These are phyloP conservation scores for Blera fallax DNA, from an alignment of 2,888 invertebrate genomes.

Conservation along the genomic window DNA sequence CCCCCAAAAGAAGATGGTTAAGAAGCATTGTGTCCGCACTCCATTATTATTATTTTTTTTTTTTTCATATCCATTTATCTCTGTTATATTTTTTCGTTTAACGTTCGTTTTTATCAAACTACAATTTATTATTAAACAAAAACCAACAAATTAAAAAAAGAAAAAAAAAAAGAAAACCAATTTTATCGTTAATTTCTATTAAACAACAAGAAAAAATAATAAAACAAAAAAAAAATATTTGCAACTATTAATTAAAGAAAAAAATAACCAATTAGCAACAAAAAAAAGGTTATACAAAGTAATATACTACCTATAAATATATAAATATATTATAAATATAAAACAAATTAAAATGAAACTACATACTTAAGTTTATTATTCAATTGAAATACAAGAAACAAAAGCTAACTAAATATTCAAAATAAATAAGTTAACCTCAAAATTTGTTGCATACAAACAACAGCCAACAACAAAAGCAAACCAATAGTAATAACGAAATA, in stretches of 20 bases:
- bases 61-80: slow-evolving; percentile 63
- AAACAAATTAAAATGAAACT: slow-evolving; percentile 48
- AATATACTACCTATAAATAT: slow-evolving; percentile 58
- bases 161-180: slow-evolving; percentile 27
- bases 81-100: slow-evolving; percentile 66
- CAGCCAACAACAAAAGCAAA: slow-evolving; percentile 28
- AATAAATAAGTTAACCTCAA: slow-evolving; percentile 53
- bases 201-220: slow-evolving; percentile 18
- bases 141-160: slow-evolving; percentile 23
- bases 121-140: slow-evolving; percentile 62
- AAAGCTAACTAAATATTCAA: slow-evolving; percentile 54
- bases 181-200: slow-evolving; percentile 52
- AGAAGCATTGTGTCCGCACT: slow-evolving; percentile 76
- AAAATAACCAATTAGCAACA: slow-evolving; percentile 44
- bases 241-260: slow-evolving; percentile 50
- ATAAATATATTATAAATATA: slow-evolving; percentile 61
- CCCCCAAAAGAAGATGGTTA: slow-evolving; percentile 96
- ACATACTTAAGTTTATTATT: slow-evolving; percentile 68
- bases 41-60: slow-evolving; percentile 59
- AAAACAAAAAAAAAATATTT: slow-evolving; percentile 52
- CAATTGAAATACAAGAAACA: slow-evolving; percentile 35
- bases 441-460: slow-evolving; percentile 17
- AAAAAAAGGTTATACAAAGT: slow-evolving; percentile 45
- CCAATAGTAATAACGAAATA: slow-evolving; percentile 12
- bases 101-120: slow-evolving; percentile 63